A percentile compares a stretch with the other conserved stretches of the same genome.
Evolutionary conservation across 2,888 invertebrate species (phyloP).

Genomic region (Calliphora vomitoria): DNA sequence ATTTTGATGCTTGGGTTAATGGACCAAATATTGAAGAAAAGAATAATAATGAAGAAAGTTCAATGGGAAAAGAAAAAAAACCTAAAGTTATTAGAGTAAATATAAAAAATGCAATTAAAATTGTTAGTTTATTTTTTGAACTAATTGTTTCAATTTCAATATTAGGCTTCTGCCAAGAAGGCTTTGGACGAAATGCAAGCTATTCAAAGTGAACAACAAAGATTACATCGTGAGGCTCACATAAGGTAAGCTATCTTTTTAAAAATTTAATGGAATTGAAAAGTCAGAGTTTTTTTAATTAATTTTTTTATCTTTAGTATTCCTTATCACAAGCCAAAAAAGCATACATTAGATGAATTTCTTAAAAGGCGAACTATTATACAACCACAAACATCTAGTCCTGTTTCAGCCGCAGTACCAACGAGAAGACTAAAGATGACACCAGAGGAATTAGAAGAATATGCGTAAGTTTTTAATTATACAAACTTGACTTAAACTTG

Average conservation of each 20-base stretch:
- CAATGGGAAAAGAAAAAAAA: constrained; percentile 47
- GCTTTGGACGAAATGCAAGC: constrained; percentile 89
- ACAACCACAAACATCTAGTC: constrained; percentile 76
- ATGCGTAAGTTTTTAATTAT: constrained; percentile 86
- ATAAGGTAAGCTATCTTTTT: constrained; percentile 82
- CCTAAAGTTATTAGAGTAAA: constrained; percentile 67
- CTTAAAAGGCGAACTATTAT: constrained; percentile 84
- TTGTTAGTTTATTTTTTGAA: not conserved
- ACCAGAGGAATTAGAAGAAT: constrained; percentile 87
- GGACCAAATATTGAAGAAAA: constrained; percentile 46
- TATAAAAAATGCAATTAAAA: not conserved
- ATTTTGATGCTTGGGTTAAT: constrained; percentile 37
- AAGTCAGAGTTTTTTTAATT: not conserved
- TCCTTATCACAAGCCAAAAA: constrained; percentile 94
- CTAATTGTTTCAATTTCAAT: not conserved
- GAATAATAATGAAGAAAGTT: constrained; percentile 37
- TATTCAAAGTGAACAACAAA: constrained; percentile 93
- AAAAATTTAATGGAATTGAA: not conserved
- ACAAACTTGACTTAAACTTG: not conserved
- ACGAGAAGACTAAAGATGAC: constrained; percentile 87
- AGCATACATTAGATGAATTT: constrained; percentile 92
- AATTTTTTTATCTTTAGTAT: constrained; percentile 84
- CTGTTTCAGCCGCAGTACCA: constrained; percentile 75
- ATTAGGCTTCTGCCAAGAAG: constrained; percentile 88
- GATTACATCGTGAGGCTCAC: constrained; percentile 90